phyloP scores from a whole-genome alignment of 1,140 invertebrate genomes.

The Melitaea cinxia region DNA sequence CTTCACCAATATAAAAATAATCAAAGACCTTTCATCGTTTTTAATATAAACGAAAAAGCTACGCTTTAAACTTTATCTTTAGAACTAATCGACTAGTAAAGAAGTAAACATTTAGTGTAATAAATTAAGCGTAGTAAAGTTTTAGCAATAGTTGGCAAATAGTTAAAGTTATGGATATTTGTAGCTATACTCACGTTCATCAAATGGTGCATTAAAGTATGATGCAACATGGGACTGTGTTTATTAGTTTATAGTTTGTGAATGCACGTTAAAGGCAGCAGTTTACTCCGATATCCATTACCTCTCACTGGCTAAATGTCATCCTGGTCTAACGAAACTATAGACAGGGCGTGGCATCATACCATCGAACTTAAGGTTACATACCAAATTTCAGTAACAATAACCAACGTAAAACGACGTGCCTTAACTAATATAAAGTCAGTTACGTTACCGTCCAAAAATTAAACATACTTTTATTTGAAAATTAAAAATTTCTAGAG shows the following conservation, averaged over 20 bases:
- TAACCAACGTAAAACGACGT: background rate
- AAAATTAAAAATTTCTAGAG: no score
- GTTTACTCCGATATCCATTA: slow-evolving; percentile 15
- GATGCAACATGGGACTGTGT: background rate
- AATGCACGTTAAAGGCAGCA: slow-evolving; percentile 24
- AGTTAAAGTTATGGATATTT: no score
- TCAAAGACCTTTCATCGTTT: background rate
- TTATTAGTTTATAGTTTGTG: slow-evolving; percentile 12
- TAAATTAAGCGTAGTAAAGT: no score
- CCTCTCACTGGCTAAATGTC: slow-evolving; percentile 45
- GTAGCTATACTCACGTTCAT: background rate
- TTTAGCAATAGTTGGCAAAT: no score
- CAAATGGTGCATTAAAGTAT: slow-evolving; percentile 3
- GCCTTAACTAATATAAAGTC: no score
- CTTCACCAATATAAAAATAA: background rate
- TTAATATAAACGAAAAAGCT: background rate
- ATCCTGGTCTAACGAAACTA: slow-evolving; percentile 35
- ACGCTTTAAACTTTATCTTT: no score
- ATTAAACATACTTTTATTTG: no score
- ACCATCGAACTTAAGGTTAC: slow-evolving; percentile 28
- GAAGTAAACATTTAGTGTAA: no score
- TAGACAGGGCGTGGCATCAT: slow-evolving; percentile 36
- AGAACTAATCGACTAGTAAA: no score
- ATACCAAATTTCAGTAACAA: slow-evolving; percentile 5
- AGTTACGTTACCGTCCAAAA: no score